These are phyloP conservation scores for Benthochromis sp. DNA, from an alignment of 2,113 vertebrate species.

Conservation along the genomic window DNA sequence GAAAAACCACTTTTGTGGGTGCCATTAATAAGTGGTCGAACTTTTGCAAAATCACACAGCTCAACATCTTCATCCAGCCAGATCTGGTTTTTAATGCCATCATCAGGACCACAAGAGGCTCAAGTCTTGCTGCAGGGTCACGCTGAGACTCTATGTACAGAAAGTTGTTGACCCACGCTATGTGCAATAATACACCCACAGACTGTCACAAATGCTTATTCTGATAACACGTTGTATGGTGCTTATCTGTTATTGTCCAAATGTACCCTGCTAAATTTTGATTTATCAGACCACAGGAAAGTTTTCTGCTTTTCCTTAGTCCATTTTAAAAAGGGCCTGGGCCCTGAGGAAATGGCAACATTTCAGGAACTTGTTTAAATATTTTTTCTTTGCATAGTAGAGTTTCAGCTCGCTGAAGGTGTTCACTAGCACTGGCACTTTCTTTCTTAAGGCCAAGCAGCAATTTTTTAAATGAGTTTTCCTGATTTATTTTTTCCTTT, in stretches of 20 bases:
- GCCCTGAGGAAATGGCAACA: background rate
- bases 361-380: background rate
- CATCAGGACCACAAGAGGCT: background rate
- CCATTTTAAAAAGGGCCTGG: background rate
- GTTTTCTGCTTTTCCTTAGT: background rate
- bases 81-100: constrained; percentile 21
- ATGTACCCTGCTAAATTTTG: background rate
- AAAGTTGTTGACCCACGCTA: background rate
- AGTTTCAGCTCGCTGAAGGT: background rate
- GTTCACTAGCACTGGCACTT: background rate
- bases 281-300: background rate
- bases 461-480: background rate
- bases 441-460: background rate
- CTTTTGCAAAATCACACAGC: constrained; percentile 77
- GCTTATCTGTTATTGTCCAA: background rate
- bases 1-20: background rate
- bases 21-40: constrained; percentile 69
- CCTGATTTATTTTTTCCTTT: background rate
- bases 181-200: background rate
- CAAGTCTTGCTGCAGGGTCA: background rate
- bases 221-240: background rate
- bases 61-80: constrained; percentile 79
- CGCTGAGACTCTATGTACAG: background rate
- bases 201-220: background rate
- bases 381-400: background rate